Evolutionary conservation across 2,113 vertebrate species (phyloP), one percentile per base, ranked within the genome.

Genomic region (Colaptes auratus): DNA sequence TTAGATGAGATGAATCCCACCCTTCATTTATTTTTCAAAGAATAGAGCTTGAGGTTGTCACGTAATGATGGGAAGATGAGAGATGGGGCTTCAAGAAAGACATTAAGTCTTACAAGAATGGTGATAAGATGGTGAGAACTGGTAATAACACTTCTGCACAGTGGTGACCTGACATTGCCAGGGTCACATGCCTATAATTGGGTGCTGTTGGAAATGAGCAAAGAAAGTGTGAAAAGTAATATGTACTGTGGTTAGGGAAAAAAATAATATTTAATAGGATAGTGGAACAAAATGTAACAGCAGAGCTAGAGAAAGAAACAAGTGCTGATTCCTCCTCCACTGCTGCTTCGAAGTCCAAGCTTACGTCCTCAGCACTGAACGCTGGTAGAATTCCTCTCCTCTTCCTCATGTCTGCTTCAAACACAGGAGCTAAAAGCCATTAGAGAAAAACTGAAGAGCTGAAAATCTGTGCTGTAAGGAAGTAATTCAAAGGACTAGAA

Each of bases 1-100:
- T 94, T 42, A 92, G 90, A 76, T 86, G 80, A 90, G 69, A 88
- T 88, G 58, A 86, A 84, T 90, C 88, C 88, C 86, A 96, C 44
- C 53, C 53, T 94, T 93, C 70, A 84, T 96, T 90, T 94, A 75
- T 92, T 93, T 95, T 93, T 94, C 77, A 89, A 79, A 90, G 70
- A 28, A 28, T 90, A 20, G 81, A 88, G 69, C 61, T 70, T 67
- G 61, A 82, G 46, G 82, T 79, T 84, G 70, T 84, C 73, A 84
- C 24, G 55, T 83, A 91, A 86, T 75, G 53, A 69, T 83, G 80
- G 25, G 75, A 80, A n/a, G 88, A 80, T 72, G 70, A 90, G 73
- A 84, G 61, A 78, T 50, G 50, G 2, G 23, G 3, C 70, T 93
- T 92, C 44, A 79, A 56, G 69, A 86, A 86, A 71, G 86, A 42